A percentile compares a stretch with the other conserved stretches of the same genome.
Conservation (phyloP, 2,113 vertebrate species). For the Etia nguti region DNA sequence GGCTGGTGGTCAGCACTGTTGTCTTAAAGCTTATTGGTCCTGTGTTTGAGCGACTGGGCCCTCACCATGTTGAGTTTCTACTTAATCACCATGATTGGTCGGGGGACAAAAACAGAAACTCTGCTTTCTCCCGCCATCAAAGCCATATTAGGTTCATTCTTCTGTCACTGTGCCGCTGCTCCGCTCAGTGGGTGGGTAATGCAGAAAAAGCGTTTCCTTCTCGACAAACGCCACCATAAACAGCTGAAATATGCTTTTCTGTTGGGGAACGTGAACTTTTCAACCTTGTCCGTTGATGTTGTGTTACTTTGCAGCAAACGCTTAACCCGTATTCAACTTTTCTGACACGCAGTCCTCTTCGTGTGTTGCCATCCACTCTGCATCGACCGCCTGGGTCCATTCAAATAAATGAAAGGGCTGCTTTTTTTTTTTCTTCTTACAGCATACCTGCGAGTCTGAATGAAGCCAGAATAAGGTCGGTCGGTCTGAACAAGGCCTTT, state of each 20-base stretch:
- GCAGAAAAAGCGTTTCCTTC: not conserved
- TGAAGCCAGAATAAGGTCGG: not conserved
- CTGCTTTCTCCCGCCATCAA: not conserved
- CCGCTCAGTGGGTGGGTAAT: not conserved
- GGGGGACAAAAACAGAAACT: fast-evolving
- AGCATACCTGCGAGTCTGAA: not conserved
- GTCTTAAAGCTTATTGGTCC: not conserved
- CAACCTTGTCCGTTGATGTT: not conserved
- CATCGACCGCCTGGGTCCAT: not conserved
- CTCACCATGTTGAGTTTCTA: not conserved
- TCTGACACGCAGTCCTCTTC: not conserved
- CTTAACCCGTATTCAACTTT: not conserved
- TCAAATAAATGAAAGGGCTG: not conserved
- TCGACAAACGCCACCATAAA: not conserved
- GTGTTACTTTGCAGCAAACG: not conserved
- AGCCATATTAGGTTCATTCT: not conserved
- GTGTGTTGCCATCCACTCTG: not conserved
- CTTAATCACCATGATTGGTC: not conserved
- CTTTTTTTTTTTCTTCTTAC: not conserved
- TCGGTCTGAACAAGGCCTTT: not conserved
- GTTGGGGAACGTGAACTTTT: not conserved
- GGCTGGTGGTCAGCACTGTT: not conserved
- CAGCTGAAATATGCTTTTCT: not conserved
- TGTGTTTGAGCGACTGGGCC: not conserved
- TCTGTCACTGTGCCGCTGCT: not conserved